Base-by-base conservation (phyloP, 1,140 invertebrate genomes). In the Drosophila orosa region DNA sequence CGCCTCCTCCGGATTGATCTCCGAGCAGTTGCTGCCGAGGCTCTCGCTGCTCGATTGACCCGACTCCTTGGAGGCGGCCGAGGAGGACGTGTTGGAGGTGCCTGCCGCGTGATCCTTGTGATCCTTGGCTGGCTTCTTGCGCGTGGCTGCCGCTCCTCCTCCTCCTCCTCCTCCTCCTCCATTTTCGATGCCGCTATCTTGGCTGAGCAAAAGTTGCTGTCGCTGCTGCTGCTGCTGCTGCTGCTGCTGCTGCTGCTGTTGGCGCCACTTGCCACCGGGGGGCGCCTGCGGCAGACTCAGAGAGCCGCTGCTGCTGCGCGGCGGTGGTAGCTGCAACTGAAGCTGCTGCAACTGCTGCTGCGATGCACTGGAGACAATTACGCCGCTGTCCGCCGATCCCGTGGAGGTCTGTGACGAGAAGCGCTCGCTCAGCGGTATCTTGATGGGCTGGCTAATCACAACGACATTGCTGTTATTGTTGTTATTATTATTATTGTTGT, bases 131-230 rank as follows among this genome's bases (percentile, higher is more conserved):
- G 50, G 19, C 50, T 54, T 54, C 50, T 54, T 54, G 19, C 50
- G 50, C 2, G 19, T 24, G 33, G 29, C 50, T 24, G n/a, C 50
- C 2, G 25, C 0, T 15, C 29, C 48, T 0, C 2, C 6, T 1
- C 17, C 17, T 1, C 44, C 42, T 12, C 25, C 25, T 10, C 42
- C 42, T 4, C 9, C 47, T 13, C 47, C 77, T 48, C 42, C 83
- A 57, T 86, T 85, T 42, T 91, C 90, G 10, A 92, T 92, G 42
- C 91, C 91, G 19, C 90, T 91, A 55, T 92, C 91, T 52, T 92
- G 90, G 25, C 91, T 92, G 15, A 92, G 75, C 22, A 92, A 72
- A 44, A 87, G 63, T 17, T 57, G 69, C 67, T 86, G 72, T 7
- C 67, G 66, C 42, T 81, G 58, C 42, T 78, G 61, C 40, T 78